Conservation (phyloP, 1,140 invertebrate genomes). For the Ephestia elutella region DNA sequence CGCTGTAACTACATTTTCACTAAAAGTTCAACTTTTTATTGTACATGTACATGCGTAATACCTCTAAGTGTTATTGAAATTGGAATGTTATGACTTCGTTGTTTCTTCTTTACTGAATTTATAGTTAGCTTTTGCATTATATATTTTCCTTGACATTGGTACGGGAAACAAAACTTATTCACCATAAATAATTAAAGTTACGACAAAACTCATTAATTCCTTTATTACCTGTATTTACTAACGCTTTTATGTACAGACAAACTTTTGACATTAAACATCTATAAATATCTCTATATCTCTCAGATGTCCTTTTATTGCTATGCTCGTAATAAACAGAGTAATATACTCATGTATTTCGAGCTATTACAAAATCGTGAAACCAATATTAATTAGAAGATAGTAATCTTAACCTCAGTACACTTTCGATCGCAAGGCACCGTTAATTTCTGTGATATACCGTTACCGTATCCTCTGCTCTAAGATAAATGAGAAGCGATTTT, state of each 20-base stretch:
- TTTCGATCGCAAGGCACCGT: slow-evolving; percentile 10
- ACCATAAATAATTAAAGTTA: neutral
- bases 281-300: neutral
- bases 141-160: neutral
- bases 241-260: neutral
- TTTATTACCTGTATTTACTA: neutral
- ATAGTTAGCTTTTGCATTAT: neutral
- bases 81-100: too few relatives aligned
- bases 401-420: slow-evolving; percentile 20
- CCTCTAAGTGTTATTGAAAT: too few relatives aligned
- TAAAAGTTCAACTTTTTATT: too few relatives aligned
- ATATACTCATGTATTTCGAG: neutral
- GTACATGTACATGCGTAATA: too few relatives aligned
- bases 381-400: slow-evolving; percentile 39
- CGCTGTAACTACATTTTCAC: neutral
- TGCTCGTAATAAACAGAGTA: neutral
- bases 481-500: slow-evolving; percentile 7
- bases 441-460: slow-evolving; percentile 11
- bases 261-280: neutral
- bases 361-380: slow-evolving; percentile 14
- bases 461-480: slow-evolving; percentile 7
- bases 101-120: neutral
- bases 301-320: neutral
- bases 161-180: neutral
- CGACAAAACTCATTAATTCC: neutral